Base-by-base conservation (phyloP, 2,113 vertebrate genomes). In the Vulpes vulpes region DNA sequence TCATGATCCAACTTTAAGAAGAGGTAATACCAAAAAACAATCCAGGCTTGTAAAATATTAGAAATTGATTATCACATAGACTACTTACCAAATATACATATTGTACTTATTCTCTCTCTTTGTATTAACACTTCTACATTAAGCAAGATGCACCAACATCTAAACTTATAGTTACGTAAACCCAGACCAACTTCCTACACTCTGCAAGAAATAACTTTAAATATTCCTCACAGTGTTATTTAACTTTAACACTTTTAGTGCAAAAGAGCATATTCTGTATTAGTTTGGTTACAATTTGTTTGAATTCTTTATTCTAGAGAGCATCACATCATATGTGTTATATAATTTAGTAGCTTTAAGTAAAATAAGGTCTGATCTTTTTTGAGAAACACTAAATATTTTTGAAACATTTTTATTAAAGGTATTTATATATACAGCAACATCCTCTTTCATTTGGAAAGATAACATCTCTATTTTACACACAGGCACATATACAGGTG, bases 1-100 rank as follows among this genome's bases (percentile, higher is more conserved):
- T 95, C 12, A 92, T 86, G 19, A 88, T 67, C 4, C 22, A 91
- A 60, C 76, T 88, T 96, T 81, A 88, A 90, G 57, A 96, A 95
- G 16, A 62, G 15, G 3, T 3, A 59, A 53, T 3, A 67, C 1
- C 53, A n/a, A 74, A 79, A 43, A 43, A 57, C 35, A 59, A 16
- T 35, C 0, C 10, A 55, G 9, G 2, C 6, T 84, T 86, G 60
- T 81, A 35, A 94, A 89, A 89, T 76, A 88, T 92, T 87, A 91
- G 55, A 30, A 53, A 27, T 76, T 84, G 81, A 59, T 74, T 43
- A 6, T 88, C 22, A 67, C 43, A 81, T 9, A 53, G 15, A 35
- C 1, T 17, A 19, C 10, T 73, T 78, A 71, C 30, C 67, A 27
- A 43, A 82, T 59, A 81, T 74, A 73, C 15, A 38, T 20, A 91